phyloP scores from a whole-genome alignment of 2,797 vertebrate genomes.

The Xenopus petersii region DNA sequence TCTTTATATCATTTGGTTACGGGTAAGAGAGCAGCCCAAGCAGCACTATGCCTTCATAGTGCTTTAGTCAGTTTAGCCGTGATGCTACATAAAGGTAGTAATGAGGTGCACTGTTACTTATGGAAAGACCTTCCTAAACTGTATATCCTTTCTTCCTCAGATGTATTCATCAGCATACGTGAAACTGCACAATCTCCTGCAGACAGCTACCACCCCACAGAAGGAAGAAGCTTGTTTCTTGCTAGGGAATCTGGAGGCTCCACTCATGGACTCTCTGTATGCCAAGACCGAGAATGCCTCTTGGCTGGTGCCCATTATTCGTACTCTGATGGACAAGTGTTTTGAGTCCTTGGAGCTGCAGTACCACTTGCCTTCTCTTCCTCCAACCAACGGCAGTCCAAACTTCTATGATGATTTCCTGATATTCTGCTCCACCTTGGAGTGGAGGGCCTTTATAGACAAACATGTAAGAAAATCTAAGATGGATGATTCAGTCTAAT shows the following conservation, averaged over 20 bases:
- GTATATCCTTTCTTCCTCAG: slow-evolving; percentile 54
- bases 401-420: slow-evolving; percentile 92
- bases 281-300: slow-evolving; percentile 70
- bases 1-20: too few species aligned
- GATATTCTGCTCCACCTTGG: slow-evolving; percentile 75
- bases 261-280: slow-evolving; percentile 58
- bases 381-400: slow-evolving; percentile 88
- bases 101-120: too few species aligned
- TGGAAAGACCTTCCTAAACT: too few species aligned
- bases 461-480: slow-evolving; percentile 70
- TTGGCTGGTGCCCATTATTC: slow-evolving; percentile 84
- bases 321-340: slow-evolving; percentile 86
- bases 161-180: slow-evolving; percentile 86
- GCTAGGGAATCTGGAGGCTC: slow-evolving; percentile 68
- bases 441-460: slow-evolving; percentile 89
- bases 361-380: slow-evolving; percentile 81
- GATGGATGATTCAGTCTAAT: not conserved
- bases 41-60: too few species aligned
- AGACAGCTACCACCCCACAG: slow-evolving; percentile 75
- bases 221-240: slow-evolving; percentile 86
- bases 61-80: too few species aligned
- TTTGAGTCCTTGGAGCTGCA: slow-evolving; percentile 78
- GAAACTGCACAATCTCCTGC: slow-evolving; percentile 90
- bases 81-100: too few species aligned
- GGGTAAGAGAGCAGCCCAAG: too few species aligned